These are phyloP conservation scores for Oscheius sp. DNA, from an alignment of 1,140 invertebrate genomes.

Conservation along the genomic window DNA sequence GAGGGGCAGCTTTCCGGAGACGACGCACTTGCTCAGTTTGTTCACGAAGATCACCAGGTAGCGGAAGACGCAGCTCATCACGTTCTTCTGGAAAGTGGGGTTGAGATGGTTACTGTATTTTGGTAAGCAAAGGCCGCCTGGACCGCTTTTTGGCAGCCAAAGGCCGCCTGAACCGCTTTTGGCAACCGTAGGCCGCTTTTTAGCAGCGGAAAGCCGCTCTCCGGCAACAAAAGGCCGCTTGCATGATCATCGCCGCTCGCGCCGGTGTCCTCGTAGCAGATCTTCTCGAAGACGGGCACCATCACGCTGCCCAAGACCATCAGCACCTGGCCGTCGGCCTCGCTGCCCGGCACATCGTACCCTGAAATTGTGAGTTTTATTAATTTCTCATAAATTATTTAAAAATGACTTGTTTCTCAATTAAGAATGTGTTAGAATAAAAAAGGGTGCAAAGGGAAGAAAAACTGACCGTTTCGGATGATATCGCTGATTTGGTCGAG, in stretches of 20 bases:
- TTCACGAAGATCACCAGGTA: background rate
- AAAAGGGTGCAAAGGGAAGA: no score
- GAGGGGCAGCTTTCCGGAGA: background rate
- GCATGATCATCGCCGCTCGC: background rate
- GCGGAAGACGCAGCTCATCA: background rate
- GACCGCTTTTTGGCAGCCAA: no score
- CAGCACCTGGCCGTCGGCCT: background rate
- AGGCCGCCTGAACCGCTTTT: no score
- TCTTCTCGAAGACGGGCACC: background rate
- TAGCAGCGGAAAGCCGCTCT: no score
- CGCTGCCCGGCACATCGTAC: background rate
- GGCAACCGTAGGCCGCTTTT: no score
- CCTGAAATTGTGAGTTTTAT: background rate
- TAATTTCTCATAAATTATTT: no score
- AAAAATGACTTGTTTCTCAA: no score
- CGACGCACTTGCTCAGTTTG: background rate
- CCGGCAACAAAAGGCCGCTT: background rate
- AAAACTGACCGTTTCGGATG: background rate
- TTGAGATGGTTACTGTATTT: no score
- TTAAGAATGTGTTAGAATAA: no score
- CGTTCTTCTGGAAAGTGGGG: background rate
- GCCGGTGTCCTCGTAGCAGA: background rate
- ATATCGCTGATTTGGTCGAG: background rate
- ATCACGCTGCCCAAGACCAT: background rate
- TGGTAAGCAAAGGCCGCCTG: no score